Base-by-base conservation (phyloP, 2,113 vertebrate genomes). In the Scomber colias region DNA sequence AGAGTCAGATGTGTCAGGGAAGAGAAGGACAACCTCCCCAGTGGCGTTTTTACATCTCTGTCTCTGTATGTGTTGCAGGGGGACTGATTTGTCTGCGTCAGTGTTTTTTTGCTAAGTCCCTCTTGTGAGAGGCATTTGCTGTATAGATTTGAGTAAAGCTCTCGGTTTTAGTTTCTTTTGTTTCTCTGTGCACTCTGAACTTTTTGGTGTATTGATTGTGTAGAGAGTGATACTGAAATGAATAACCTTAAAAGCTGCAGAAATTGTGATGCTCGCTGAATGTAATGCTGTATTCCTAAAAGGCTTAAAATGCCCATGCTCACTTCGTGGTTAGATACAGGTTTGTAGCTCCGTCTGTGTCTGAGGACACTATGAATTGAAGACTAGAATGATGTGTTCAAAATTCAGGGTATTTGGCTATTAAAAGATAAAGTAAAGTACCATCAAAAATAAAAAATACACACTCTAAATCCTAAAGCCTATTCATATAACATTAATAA, bases 121-220 rank as follows among this genome's bases (percentile, higher is more conserved):
- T 77, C 49, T 71, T 74, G 44, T 59, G 48, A 76, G 48, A 74
- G 51, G 51, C 68, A 48, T 84, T 76, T 75, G 46, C 50, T 60
- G n/a, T 59, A 59, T 45, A 61, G 72, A 77, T 64, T 79, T 61
- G 45, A 79, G 70, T 3, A 80, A 27, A 69, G 35, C 55, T 68
- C 68, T 71, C 51, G 40, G 24, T 79, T 77, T 80, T 40, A 48
- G 45, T 50, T 75, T 64, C 75, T 69, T 69, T 83, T 68, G 44
- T 57, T 73, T 19, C 21, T 70, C 27, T 69, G 70, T 65, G 49
- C 59, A 57, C 45, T 77, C 57, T 81, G 54, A 87, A 86, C 78
- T 77, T 82, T 67, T 59, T 49, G 48, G 63, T 71, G 54, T 82
- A 77, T 81, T 59, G 75, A 89, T 65, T 77, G 64, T 64, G 72